Evolutionary conservation across 2,113 vertebrate species (phyloP), one percentile per base, ranked within the genome.

Genomic region (Amia ocellicauda): DNA sequence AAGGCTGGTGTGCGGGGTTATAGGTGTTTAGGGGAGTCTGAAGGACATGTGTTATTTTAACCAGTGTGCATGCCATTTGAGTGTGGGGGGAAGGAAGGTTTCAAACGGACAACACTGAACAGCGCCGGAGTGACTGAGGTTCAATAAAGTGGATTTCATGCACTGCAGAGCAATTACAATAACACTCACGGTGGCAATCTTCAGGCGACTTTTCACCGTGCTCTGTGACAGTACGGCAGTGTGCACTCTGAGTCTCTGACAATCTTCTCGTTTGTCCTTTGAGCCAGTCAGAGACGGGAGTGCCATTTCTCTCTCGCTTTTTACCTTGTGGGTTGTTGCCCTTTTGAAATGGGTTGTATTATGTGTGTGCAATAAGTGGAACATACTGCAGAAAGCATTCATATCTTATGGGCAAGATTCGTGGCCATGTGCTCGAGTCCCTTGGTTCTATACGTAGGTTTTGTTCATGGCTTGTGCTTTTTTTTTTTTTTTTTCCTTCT

Each of bases 301-400:
- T n/a, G n/a, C 16, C 3, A 19, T 29, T n/a, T 27, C 16, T n/a
- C n/a, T n/a, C n/a, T n/a, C n/a, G n/a, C 26, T 14, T 14, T 53
- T 53, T 53, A 28, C 26, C 52, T 55, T 52, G 20, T 3, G n/a
- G n/a, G n/a, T 19, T 53, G 24, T 53, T 16, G 51, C 27, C 51
- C 4, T 53, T 22, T 14, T 56, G 53, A 24, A 56, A 56, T n/a
- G 19, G 11, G 29, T 11, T 29, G 31, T 56, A 26, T 53, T 56
- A 28, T 54, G 52, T 54, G 52, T 29, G 53, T 56, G 53, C 53
- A 56, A 56, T 56, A 56, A 56, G 14, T 28, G 11, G 19, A 19
- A 31, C 23, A 5, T 10, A n/a, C n/a, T n/a, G n/a, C n/a, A n/a
- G n/a, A n/a, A n/a, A n/a, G n/a, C n/a, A n/a, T n/a, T n/a, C n/a